Base-by-base conservation (phyloP, 2,113 vertebrate species). In the Vireo altiloquus region DNA sequence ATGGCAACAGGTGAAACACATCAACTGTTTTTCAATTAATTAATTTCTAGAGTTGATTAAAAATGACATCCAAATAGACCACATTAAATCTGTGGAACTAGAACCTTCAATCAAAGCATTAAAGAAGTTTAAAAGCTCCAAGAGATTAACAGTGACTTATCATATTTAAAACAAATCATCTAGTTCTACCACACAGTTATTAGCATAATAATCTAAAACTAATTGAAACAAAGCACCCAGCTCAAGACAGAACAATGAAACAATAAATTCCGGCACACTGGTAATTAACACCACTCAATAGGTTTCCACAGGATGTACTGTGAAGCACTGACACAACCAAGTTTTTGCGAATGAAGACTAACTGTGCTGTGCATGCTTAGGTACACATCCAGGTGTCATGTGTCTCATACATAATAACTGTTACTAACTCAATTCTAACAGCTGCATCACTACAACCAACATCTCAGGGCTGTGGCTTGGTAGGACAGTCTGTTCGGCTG, bases 401-500 rank as follows among this genome's bases (percentile, higher is more conserved):
- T 1, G 2, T 15, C 54, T 40, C 40, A 6, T 10, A 6, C 1
- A 30, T 5, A 33, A 42, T 1, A 47, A 10, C 2, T 11, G 17
- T 25, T 59, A 59, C 13, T 35, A 16, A 56, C 12, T 46, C 24
- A 7, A 2, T 25, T 53, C 68, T 8, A 47, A 6, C 31, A 76
- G 44, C 40, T 37, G 35, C 47, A 16, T 7, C 33, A 14, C 47
- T 23, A 14, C 1, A 47, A 61, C 44, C 39, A 40, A 13, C 7
- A 4, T 2, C 3, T 8, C 12, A 40, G 1, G 5, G 47, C 50
- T 15, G 22, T 9, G 10, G 7, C 22, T 25, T 25, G 17, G 22
- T 0, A 18, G 49, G 31, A 35, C 27, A 54, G 13, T 0, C 42
- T 25, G 17, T 17, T 52, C 1, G 1, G 49, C 9, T 1, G 4